Percentiles rank a stretch among this genome's conserved stretches.
Conservation (phyloP, 2,797 vertebrate species). For the Cuculus canorus region DNA sequence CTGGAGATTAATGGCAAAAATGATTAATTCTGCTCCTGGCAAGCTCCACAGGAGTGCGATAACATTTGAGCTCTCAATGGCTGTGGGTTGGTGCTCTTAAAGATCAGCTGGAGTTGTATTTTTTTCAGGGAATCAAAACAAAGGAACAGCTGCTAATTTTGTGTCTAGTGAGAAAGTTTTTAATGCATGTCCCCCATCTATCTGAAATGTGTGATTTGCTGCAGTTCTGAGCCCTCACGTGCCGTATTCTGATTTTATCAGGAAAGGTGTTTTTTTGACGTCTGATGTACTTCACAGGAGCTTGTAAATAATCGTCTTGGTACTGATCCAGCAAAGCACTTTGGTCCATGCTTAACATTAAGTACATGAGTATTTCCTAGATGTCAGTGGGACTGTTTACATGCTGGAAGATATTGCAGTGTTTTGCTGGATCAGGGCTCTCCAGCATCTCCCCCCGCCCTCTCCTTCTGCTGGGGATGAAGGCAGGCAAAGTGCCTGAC, state of each 20-base stretch:
- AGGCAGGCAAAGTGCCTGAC: background rate
- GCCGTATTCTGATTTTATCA: background rate
- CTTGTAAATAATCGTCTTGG: background rate
- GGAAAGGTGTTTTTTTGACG: background rate
- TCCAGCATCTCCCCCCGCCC: background rate
- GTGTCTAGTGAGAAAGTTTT: background rate
- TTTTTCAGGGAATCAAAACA: background rate
- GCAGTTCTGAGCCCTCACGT: background rate
- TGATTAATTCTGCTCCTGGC: background rate
- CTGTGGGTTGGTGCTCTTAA: background rate
- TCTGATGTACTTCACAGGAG: background rate
- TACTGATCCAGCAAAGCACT: conserved; percentile 55
- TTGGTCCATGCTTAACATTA: conserved; percentile 26
- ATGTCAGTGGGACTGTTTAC: background rate
- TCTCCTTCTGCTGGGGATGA: background rate
- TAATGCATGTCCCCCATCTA: background rate
- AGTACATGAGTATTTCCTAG: conserved; percentile 12
- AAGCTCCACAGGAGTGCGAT: background rate
- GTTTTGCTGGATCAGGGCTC: background rate
- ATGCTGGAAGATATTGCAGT: background rate
- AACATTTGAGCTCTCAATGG: background rate
- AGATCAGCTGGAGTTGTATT: background rate
- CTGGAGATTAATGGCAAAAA: background rate
- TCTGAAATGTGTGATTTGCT: background rate
- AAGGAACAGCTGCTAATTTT: background rate